phyloP scores from a whole-genome alignment of 2,888 invertebrate genomes.

The Lamproptera curius region DNA sequence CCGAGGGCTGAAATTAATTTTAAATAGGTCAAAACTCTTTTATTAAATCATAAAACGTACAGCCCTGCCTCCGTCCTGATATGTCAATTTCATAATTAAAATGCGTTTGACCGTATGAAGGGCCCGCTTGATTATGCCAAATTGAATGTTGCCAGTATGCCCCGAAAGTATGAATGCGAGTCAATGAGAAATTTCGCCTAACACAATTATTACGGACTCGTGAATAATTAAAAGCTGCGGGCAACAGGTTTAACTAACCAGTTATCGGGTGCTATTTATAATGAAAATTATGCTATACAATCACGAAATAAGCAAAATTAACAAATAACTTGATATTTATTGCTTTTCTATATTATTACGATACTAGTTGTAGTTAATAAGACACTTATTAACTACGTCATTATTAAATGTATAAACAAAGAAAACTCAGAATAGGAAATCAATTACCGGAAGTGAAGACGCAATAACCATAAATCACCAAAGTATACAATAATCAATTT shows the following conservation, averaged over 20 bases:
- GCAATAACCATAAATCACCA: too few relatives aligned
- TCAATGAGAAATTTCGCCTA: constrained; percentile 56
- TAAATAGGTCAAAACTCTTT: constrained; percentile 60
- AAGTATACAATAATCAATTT: too few relatives aligned
- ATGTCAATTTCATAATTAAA: constrained; percentile 78
- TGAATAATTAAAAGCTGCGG: constrained; percentile 47
- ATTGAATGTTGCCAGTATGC: constrained; percentile 56
- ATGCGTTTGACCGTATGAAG: constrained; percentile 71
- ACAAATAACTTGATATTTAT: too few relatives aligned
- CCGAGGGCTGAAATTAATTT: constrained; percentile 57
- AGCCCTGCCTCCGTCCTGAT: constrained; percentile 45
- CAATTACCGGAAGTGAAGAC: too few relatives aligned
- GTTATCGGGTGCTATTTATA: too few relatives aligned
- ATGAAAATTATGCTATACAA: too few relatives aligned
- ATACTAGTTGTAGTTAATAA: too few relatives aligned
- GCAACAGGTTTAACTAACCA: constrained; percentile 1
- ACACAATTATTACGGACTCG: constrained; percentile 57
- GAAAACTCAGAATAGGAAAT: too few relatives aligned
- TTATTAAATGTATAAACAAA: too few relatives aligned
- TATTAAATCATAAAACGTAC: constrained; percentile 71
- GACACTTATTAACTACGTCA: too few relatives aligned
- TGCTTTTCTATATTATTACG: too few relatives aligned
- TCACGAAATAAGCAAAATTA: too few relatives aligned
- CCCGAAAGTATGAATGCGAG: constrained; percentile 57
- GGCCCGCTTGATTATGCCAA: constrained; percentile 59